Evolutionary conservation across 2,888 invertebrate species (phyloP).

Genomic region (Phortica magna): DNA sequence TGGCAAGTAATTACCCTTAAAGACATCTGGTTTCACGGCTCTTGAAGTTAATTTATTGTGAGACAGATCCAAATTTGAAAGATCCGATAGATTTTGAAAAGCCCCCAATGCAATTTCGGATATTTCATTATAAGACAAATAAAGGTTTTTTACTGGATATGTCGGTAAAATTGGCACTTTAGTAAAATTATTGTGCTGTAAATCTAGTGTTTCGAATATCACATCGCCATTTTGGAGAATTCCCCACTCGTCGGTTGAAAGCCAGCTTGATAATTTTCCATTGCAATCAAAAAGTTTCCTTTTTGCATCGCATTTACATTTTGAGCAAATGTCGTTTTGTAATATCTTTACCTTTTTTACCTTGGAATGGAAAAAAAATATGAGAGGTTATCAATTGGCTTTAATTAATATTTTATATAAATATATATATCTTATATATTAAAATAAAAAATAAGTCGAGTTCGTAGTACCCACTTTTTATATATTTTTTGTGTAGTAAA

Average conservation of each 20-base stretch:
- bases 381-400: neutral
- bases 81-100: conserved; percentile 82
- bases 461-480: too few species aligned
- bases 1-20: conserved; percentile 80
- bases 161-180: conserved; percentile 78
- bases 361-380: neutral
- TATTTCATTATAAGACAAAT: conserved; percentile 83
- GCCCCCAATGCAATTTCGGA: conserved; percentile 81
- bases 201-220: conserved; percentile 67
- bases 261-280: conserved; percentile 79
- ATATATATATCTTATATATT: too few species aligned
- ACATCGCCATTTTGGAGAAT: conserved; percentile 67
- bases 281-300: conserved; percentile 80
- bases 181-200: conserved; percentile 72
- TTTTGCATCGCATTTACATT: conserved; percentile 79
- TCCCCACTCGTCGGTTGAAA: conserved; percentile 81
- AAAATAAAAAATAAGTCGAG: too few species aligned
- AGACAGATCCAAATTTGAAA: conserved; percentile 84
- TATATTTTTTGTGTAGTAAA: too few species aligned
- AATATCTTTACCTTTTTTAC: conserved; percentile 52
- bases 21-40: conserved; percentile 82
- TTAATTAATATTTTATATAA: too few species aligned
- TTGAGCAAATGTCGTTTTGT: conserved; percentile 78
- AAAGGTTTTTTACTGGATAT: conserved; percentile 79
- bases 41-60: conserved; percentile 83